phyloP scores from a whole-genome alignment of 2,888 invertebrate species.

The Drosophila meridiana region DNA sequence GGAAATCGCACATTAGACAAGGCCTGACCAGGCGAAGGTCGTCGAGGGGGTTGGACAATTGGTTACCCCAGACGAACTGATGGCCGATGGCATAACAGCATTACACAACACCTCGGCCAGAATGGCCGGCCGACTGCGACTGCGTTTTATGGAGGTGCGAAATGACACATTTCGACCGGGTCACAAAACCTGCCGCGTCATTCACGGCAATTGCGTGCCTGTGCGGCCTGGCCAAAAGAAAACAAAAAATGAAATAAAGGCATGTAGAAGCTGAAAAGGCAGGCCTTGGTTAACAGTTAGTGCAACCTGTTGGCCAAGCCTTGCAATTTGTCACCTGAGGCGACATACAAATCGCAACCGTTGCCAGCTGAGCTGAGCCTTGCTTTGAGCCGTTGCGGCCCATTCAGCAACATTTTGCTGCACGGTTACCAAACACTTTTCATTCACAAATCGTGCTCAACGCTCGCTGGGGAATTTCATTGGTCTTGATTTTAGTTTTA shows the following conservation, averaged over 20 bases:
- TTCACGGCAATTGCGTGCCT: slow-evolving; percentile 57
- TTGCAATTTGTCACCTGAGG: slow-evolving; percentile 78
- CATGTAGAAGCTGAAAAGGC: slow-evolving; percentile 16
- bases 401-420: slow-evolving; percentile 47
- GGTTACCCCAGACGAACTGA: slow-evolving; percentile 6
- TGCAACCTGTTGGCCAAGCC: slow-evolving; percentile 52
- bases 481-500: slow-evolving; percentile 20
- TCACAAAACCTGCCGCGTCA: slow-evolving; percentile 74
- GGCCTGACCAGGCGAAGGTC: slow-evolving; percentile 57
- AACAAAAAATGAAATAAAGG: not conserved
- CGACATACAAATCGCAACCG: slow-evolving; percentile 67
- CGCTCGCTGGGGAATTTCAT: slow-evolving; percentile 43
- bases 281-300: slow-evolving; percentile 27
- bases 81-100: slow-evolving; percentile 19
- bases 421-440: slow-evolving; percentile 51
- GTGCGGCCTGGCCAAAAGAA: slow-evolving; percentile 25
- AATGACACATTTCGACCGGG: slow-evolving; percentile 70
- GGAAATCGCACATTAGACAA: slow-evolving; percentile 72
- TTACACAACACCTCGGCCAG: slow-evolving; percentile 27
- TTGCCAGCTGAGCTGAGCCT: slow-evolving; percentile 71
- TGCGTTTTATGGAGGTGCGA: slow-evolving; percentile 74
- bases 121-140: slow-evolving; percentile 11
- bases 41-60: slow-evolving; percentile 12
- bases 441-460: slow-evolving; percentile 46
- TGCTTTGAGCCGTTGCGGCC: slow-evolving; percentile 43